Evolutionary conservation across 2,888 invertebrate genomes (phyloP).

Genomic region (Drosophila borealis): DNA sequence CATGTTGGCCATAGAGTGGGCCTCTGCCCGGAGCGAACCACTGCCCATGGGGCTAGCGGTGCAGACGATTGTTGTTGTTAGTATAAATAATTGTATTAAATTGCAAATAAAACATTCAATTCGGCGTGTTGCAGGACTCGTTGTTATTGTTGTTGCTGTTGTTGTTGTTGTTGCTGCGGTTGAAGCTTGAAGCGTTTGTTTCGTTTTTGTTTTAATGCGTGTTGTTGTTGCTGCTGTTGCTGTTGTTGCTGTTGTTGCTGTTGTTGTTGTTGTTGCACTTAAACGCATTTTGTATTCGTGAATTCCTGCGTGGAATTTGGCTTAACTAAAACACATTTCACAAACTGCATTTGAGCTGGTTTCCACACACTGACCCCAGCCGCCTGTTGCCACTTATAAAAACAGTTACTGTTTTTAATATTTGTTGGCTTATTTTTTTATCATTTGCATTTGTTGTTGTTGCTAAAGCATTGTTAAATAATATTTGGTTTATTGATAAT

Average conservation of each 20-base stretch:
- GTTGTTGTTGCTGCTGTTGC: slow-evolving; percentile 49
- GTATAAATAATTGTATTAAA: slow-evolving; percentile 59
- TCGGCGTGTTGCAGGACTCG: slow-evolving; percentile 23
- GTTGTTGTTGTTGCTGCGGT: slow-evolving; percentile 25
- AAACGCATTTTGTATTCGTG: slow-evolving; percentile 74
- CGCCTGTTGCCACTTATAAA: slow-evolving; percentile 15
- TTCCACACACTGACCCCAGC: slow-evolving; percentile 16
- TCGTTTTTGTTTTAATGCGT: slow-evolving; percentile 24
- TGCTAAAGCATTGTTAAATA: slow-evolving; percentile 5
- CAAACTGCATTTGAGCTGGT: slow-evolving; percentile 69
- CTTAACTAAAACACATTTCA: slow-evolving; percentile 74
- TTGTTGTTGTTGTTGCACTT: slow-evolving; percentile 67
- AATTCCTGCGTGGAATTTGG: slow-evolving; percentile 68
- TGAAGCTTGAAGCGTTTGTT: slow-evolving; percentile 30
- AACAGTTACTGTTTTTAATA: slow-evolving; percentile 16
- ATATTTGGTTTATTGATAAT: slow-evolving; percentile 21
- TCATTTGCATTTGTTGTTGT: slow-evolving; percentile 7
- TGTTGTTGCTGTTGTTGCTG: slow-evolving; percentile 61
- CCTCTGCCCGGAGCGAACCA: slow-evolving; percentile 34
- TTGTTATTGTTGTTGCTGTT: slow-evolving; percentile 22
- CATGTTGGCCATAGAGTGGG: slow-evolving; percentile 19
- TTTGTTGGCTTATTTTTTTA: slow-evolving; percentile 5
- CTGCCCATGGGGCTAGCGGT: slow-evolving; percentile 37
- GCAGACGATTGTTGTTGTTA: slow-evolving; percentile 61
- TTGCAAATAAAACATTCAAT: slow-evolving; percentile 56